phyloP scores from a whole-genome alignment of 2,113 vertebrate species.

The Benitochromis conjunctus region DNA sequence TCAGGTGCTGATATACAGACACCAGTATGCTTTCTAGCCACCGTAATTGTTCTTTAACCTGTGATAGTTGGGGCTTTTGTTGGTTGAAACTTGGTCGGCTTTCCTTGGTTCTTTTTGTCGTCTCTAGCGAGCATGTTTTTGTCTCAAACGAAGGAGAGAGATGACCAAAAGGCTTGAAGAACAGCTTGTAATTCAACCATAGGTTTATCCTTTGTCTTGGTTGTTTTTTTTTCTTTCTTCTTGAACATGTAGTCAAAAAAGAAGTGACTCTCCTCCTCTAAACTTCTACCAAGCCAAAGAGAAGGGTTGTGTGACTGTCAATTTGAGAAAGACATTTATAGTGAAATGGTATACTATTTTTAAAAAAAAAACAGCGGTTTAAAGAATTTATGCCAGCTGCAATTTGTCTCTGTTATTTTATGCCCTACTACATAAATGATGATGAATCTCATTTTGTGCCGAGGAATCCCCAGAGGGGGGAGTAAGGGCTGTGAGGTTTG shows the following conservation, averaged over 20 bases:
- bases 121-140: not conserved
- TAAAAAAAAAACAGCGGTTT: conserved; percentile 50
- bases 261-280: conserved; percentile 52
- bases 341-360: conserved; percentile 38
- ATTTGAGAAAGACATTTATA: conserved; percentile 54
- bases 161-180: conserved; percentile 22
- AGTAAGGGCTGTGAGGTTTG: conserved; percentile 45
- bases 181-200: conserved; percentile 5
- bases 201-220: conserved; percentile 6
- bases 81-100: conserved; percentile 12
- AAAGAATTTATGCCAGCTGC: conserved; percentile 57
- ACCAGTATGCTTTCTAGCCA: not conserved
- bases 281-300: conserved; percentile 69
- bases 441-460: conserved; percentile 73
- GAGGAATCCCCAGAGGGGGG: conserved; percentile 48
- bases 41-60: conserved; percentile 1
- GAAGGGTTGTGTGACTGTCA: conserved; percentile 57
- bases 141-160: not conserved
- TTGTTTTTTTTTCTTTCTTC: not conserved
- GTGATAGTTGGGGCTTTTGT: conserved; percentile 24
- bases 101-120: conserved; percentile 23
- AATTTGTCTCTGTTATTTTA: conserved; percentile 61
- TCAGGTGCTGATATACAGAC: not conserved
- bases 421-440: conserved; percentile 65
- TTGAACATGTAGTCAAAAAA: conserved; percentile 12